Evolutionary conservation across 2,113 vertebrate species (phyloP).

Genomic region (Neomonachus schauinslandi): DNA sequence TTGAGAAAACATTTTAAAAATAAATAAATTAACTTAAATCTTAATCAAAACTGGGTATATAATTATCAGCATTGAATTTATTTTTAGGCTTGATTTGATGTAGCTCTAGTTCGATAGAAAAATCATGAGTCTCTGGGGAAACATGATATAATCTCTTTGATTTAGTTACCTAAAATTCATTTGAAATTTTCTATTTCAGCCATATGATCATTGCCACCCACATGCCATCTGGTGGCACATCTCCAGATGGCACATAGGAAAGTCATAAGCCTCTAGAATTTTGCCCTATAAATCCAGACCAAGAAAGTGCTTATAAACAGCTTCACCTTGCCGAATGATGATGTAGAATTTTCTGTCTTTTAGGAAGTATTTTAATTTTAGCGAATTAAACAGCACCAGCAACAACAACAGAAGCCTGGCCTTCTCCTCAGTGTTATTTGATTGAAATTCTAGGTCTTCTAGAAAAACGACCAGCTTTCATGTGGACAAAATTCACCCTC

Average conservation of each 20-base stretch:
- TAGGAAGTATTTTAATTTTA: slow-evolving; percentile 48
- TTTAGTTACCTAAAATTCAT: slow-evolving; percentile 54
- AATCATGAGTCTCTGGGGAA: slow-evolving; percentile 8
- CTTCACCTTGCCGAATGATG: not conserved
- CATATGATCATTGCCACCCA: slow-evolving; percentile 63
- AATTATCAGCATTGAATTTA: slow-evolving; percentile 25
- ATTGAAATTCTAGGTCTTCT: not conserved
- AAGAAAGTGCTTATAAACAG: slow-evolving; percentile 40
- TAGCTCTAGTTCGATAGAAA: slow-evolving; percentile 5
- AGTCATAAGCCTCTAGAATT: slow-evolving; percentile 57
- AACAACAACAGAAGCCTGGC: not conserved
- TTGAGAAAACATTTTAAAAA: slow-evolving; percentile 23
- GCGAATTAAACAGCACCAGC: not conserved
- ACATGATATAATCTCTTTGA: slow-evolving; percentile 40
- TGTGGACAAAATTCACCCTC: not conserved
- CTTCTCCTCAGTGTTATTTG: not conserved
- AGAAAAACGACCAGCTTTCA: not conserved
- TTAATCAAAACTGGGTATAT: not conserved
- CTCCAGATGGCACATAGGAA: slow-evolving; percentile 64
- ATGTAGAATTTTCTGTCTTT: slow-evolving; percentile 37
- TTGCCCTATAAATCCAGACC: slow-evolving; percentile 54
- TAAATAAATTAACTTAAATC: not conserved
- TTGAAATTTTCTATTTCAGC: slow-evolving; percentile 63
- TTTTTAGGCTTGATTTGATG: not conserved
- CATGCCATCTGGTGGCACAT: slow-evolving; percentile 60